Evolutionary conservation across 2,888 invertebrate species (phyloP), one percentile per base, ranked within the genome.

Genomic region (Achlya flavicornis): DNA sequence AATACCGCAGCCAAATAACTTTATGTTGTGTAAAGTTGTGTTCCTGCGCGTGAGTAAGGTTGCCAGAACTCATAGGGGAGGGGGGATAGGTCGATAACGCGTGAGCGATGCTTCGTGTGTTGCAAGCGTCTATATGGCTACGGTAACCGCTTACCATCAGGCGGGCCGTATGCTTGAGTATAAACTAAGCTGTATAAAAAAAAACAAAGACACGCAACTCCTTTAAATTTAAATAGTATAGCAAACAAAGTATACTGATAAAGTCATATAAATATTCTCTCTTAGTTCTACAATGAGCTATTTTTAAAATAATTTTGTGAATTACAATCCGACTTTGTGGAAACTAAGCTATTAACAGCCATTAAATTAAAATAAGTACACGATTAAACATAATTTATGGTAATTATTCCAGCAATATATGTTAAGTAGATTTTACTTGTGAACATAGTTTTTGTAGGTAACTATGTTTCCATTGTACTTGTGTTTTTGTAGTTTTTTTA

Each of bases 321-420:
- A 41, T 60, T 19, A 41, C 19, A 41, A 41, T 68, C 64, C 63
- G 74, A 64, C 66, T 76, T 71, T 73, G 71, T 72, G 74, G 71
- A 72, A 77, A 77, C 74, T 74, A 76, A 73, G 75, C 75, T 75
- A 83, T 84, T 82, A 84, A 67, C 75, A 77, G 76, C 75, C 79
- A 79, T 84, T 76, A 84, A 83, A 82, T 83, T 84, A 76, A 80
- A 80, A 79, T 80, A 77, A 80, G 79, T 77, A 79, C 77, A 80
- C 75, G 76, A 83, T 84, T 80, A 84, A 78, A 71, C 63, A 71
- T 84, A 81, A 83, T 84, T 84, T 80, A 84, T 84, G 82, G 63
- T 82, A 83, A 84, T 84, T 84, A 81, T 80, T 76, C 81, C 71
- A 66, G 75, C 75, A 74, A 72, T 73, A 76, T 69, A 68, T 76